phyloP scores from a whole-genome alignment of 2,888 invertebrate species.

The Mythimna pallens region DNA sequence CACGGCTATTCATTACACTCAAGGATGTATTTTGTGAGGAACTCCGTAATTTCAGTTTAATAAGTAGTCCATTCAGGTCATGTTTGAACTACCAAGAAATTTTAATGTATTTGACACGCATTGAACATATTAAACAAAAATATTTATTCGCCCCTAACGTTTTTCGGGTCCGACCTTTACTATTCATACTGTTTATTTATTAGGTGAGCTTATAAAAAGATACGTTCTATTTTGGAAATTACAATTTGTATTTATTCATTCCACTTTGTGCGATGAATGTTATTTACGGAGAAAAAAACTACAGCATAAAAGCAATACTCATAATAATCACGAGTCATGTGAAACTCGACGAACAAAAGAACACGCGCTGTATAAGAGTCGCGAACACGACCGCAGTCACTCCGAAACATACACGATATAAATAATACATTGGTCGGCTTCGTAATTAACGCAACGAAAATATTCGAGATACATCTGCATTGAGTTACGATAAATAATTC shows the following conservation, averaged over 20 bases:
- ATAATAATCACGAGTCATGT: conserved; percentile 24
- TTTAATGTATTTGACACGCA: conserved; percentile 46
- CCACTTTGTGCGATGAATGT: conserved; percentile 6
- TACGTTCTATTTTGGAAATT: background rate
- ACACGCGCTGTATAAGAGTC: background rate
- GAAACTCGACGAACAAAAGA: conserved; percentile 23
- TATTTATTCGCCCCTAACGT: conserved; percentile 56
- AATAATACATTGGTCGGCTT: conserved; percentile 18
- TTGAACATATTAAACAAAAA: conserved; percentile 50
- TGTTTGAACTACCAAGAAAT: conserved; percentile 53
- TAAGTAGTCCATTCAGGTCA: conserved; percentile 48
- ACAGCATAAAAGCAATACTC: conserved; percentile 20
- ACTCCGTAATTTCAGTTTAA: conserved; percentile 43
- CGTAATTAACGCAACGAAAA: conserved; percentile 36
- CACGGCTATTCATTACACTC: conserved; percentile 50
- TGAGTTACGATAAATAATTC: conserved; percentile 67
- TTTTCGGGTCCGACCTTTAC: conserved; percentile 37
- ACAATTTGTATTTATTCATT: conserved; percentile 6
- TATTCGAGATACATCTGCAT: conserved; percentile 12
- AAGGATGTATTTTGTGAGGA: conserved; percentile 44
- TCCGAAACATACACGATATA: conserved; percentile 10
- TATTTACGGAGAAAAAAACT: conserved; percentile 14
- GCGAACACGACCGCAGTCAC: conserved; percentile 24
- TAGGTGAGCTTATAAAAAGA: conserved; percentile 1
- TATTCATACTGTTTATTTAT: conserved; percentile 30